A percentile compares a stretch with the other conserved stretches of the same genome.
Conservation (phyloP, 2,113 vertebrate genomes). For the Cryptotis parvus region DNA sequence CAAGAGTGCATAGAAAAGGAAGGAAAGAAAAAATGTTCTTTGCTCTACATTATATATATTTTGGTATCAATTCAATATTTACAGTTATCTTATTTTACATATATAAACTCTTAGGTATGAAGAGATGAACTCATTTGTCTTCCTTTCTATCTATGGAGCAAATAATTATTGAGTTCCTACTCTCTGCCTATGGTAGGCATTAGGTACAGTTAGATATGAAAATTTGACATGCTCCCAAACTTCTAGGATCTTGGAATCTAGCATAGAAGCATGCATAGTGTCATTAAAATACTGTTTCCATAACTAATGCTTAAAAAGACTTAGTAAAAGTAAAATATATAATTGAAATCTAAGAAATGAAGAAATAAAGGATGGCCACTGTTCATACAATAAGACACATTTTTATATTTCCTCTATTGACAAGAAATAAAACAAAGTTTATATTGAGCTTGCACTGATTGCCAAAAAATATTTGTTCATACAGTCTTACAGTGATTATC, state of each 20-base stretch:
- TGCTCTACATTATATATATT: background rate
- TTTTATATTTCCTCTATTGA: background rate
- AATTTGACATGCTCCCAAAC: too few relatives aligned
- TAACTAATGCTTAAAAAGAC: background rate
- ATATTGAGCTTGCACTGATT: background rate
- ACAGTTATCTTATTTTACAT: background rate
- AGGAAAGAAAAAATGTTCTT: background rate
- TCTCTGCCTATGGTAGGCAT: background rate
- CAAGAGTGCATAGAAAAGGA: background rate
- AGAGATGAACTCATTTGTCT: background rate
- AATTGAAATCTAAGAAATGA: background rate
- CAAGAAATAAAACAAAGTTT: slow-evolving; percentile 19
- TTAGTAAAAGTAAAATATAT: background rate
- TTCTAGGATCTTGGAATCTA: background rate
- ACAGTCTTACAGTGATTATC: background rate
- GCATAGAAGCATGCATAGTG: background rate
- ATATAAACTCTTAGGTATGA: background rate
- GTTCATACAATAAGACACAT: background rate
- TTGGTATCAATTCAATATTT: background rate
- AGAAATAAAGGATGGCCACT: background rate
- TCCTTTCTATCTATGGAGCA: background rate
- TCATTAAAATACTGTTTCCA: slow-evolving; percentile 17
- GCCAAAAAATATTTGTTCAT: background rate
- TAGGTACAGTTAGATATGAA: background rate
- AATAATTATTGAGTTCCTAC: background rate